Conservation (phyloP, 2,888 invertebrate genomes). For the Drosophila merina region DNA sequence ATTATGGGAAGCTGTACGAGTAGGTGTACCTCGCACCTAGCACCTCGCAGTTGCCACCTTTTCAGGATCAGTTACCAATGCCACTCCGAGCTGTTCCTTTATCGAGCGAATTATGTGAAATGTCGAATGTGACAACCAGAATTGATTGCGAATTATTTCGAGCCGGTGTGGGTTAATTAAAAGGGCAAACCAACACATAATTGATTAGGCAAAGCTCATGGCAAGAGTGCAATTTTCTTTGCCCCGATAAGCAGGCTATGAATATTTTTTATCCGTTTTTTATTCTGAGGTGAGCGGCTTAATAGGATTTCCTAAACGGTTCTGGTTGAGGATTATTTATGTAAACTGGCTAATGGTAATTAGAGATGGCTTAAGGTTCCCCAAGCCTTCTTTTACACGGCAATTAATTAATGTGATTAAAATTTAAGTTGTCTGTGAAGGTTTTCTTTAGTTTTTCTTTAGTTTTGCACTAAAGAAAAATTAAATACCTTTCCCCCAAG, state of each 20-base stretch:
- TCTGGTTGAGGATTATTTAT: neutral
- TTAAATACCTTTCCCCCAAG: no score
- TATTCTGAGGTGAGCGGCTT: neutral
- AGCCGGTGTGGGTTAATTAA: constrained; percentile 17
- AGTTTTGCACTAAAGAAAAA: no score
- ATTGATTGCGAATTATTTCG: constrained; percentile 24
- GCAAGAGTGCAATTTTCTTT: constrained; percentile 21
- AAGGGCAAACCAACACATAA: constrained; percentile 38
- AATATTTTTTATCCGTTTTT: constrained; percentile 26
- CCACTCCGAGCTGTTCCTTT: constrained; percentile 8
- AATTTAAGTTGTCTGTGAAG: neutral
- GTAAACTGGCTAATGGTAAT: neutral
- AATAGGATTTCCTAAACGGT: neutral
- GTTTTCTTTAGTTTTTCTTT: no score
- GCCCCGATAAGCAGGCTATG: constrained; percentile 3
- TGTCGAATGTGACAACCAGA: constrained; percentile 44
- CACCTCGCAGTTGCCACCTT: neutral
- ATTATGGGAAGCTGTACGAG: constrained; percentile 34
- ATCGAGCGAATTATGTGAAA: constrained; percentile 33
- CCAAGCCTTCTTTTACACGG: neutral
- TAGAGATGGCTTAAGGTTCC: neutral
- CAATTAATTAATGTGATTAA: neutral
- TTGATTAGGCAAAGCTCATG: constrained; percentile 36
- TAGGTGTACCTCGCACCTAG: neutral
- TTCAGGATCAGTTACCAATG: constrained; percentile 23